Evolutionary conservation across 2,113 vertebrate genomes (phyloP).

Genomic region (Prunella himalayana): DNA sequence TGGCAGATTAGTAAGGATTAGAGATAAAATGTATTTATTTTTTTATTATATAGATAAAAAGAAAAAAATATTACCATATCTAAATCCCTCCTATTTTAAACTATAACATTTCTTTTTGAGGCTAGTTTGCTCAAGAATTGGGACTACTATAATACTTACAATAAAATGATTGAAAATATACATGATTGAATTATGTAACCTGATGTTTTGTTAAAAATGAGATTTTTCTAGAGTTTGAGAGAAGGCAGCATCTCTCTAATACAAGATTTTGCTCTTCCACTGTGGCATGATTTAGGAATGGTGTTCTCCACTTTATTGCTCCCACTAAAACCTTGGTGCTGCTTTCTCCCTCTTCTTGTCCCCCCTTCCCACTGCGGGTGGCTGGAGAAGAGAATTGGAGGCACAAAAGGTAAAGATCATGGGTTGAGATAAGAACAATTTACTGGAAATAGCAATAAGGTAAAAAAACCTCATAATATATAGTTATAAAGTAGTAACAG

Average conservation of each 20-base stretch:
- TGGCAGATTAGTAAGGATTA: neutral
- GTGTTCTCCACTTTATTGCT: neutral
- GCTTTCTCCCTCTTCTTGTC: neutral
- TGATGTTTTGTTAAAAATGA: neutral
- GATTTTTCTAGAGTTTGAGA: neutral
- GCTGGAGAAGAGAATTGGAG: neutral
- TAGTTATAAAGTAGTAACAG: neutral
- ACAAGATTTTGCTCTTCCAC: neutral
- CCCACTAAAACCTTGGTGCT: neutral
- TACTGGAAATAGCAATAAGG: neutral
- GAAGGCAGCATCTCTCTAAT: neutral
- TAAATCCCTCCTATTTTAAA: neutral
- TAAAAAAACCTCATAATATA: neutral
- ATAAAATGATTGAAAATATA: neutral
- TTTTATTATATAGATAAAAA: neutral
- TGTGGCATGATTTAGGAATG: neutral
- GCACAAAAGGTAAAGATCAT: neutral
- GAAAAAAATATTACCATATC: neutral
- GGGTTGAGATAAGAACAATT: neutral
- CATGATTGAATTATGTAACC: neutral
- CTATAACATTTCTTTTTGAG: neutral
- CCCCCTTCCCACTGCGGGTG: fast-evolving
- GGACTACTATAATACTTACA: neutral
- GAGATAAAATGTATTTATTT: neutral
- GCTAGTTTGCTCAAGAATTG: neutral